Base-by-base conservation (phyloP, 1,140 invertebrate genomes). In the Nomia melanderi region DNA sequence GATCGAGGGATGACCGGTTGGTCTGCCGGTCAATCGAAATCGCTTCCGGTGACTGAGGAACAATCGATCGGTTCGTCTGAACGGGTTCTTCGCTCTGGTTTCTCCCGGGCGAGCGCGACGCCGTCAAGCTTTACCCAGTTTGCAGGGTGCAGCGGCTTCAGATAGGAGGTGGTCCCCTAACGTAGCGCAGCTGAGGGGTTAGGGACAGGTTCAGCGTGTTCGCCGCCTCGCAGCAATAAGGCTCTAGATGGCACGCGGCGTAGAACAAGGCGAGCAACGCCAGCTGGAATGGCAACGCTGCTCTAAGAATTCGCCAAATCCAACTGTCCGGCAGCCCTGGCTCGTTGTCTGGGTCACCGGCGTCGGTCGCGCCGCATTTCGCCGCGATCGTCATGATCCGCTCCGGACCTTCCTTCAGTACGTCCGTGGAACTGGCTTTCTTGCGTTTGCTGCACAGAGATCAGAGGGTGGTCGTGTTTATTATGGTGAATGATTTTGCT, bases 151-250 rank as follows among this genome's bases (percentile, higher is more conserved):
- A 17, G 3, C 6, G 47, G n/a, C n/a, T 63, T 96, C 94, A 97
- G 70, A 96, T 94, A 0, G 97, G 97, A 41, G 97, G 97, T 25
- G 97, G 96, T 78, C 97, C 97, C 57, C 95, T 94, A 9, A 97
- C 94, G 84, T 98, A 98, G 60, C 96, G 94, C 72, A 98, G 91
- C 86, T 98, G 96, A 2, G 97, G 97, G 5, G 96, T 95, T 27
- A 98, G 93, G 1, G 96, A 97, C 83, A 96, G 93, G 33, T 95
- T 95, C 77, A 98, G 94, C 66, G 96, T 97, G 92, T 98, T 97
- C 71, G 97, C 93, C 17, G 95, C 94, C 88, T 98, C 97, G 90
- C 97, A 97, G 89, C 97, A 97, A 47, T 96, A 94, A 12, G 96
- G 95, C 85, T 97, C 97, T 78, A 97, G 93, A 17, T 97, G 93